Evolutionary conservation across 2,113 vertebrate species (phyloP), one percentile per base, ranked within the genome.

Genomic region (Speoplatyrhinus poulsoni): DNA sequence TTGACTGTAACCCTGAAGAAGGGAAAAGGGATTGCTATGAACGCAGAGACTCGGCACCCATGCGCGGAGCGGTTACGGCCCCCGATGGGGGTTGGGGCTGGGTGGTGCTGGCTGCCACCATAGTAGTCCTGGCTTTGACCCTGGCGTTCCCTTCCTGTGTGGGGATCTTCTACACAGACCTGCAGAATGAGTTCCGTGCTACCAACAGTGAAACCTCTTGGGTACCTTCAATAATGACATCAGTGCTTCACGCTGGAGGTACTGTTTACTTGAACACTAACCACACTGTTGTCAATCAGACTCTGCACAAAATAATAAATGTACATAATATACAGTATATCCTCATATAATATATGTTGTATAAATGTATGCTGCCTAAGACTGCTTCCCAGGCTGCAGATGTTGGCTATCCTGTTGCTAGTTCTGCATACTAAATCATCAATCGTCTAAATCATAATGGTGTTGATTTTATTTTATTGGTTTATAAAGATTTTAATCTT

Each of bases 161-260:
- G 0, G 94, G 96, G 0, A 85, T 98, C 87, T 98, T 96, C 88
- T 98, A 96, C 93, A 94, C 84, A 0, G 95, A 98, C 32, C 89
- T 98, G 52, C 96, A 98, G 90, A 88, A 3, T 0, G 94, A 98
- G 50, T 98, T 98, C 81, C 82, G 93, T 6, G 95, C 96, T 72
- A 90, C 89, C 91, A 98, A 97, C 77, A 96, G 95, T 0, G 84
- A 96, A 82, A 98, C 94, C 0, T 98, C 96, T 0, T 99, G 96
- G 96, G 94, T 98, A 75, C 95, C 96, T 0, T 97, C 97, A 83
- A 96, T 98, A 85, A 93, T 95, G 92, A 94, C 87, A 0, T 93
- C 96, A 0, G 90, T 92, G 81, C 89, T 98, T 46, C 93, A 98
- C 0, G 94, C 92, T 4, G 96, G 96, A 59, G 97, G 97, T 99